Conservation (phyloP, 2,113 vertebrate species). For the Peromyscus leucopus region DNA sequence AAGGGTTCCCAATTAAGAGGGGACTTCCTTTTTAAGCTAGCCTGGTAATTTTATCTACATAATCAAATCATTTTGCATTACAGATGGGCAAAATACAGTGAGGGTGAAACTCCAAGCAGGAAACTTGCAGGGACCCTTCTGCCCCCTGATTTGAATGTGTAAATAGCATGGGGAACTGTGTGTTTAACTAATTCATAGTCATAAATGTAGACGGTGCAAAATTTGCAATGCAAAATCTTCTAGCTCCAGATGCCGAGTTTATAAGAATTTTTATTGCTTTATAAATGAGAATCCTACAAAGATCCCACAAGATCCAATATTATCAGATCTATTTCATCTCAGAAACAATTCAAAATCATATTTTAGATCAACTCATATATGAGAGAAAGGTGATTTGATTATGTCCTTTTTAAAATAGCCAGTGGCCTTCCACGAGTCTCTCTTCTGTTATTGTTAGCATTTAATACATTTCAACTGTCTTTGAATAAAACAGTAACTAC, state of each 20-base stretch:
- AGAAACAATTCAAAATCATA: conserved; percentile 2
- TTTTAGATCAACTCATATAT: background rate
- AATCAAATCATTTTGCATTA: background rate
- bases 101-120: background rate
- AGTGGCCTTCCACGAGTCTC: background rate
- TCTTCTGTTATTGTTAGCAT: background rate
- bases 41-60: background rate
- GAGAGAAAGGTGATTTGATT: background rate
- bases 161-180: conserved; percentile 44
- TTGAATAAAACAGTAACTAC: conserved; percentile 53
- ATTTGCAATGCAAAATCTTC: conserved; percentile 72
- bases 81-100: background rate
- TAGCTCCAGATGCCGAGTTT: conserved; percentile 55
- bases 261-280: conserved; percentile 60
- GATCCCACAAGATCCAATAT: conserved; percentile 3
- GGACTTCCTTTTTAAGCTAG: background rate
- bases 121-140: background rate
- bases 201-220: conserved; percentile 39
- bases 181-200: conserved; percentile 56
- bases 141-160: background rate
- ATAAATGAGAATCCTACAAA: conserved; percentile 15
- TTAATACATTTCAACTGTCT: conserved; percentile 13
- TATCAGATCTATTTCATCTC: background rate
- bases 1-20: background rate
- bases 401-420: background rate